phyloP scores from a whole-genome alignment of 1,140 invertebrate species.

The Notospermus geniculatus region DNA sequence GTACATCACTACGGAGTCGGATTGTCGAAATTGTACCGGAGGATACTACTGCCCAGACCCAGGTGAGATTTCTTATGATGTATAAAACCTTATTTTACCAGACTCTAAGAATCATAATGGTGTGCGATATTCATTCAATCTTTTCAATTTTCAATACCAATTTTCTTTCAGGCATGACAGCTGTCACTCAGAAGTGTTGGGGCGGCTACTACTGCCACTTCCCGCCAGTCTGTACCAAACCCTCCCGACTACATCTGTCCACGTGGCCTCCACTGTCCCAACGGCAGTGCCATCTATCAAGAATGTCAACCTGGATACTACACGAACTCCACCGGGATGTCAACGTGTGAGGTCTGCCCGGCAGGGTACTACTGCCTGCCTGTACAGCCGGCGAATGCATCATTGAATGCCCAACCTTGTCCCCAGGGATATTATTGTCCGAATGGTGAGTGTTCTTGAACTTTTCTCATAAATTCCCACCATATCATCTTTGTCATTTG shows the following conservation, averaged over 20 bases:
- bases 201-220: slow-evolving; percentile 47
- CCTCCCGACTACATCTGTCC: slow-evolving; percentile 40
- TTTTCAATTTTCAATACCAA: neutral
- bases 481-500: no score
- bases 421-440: slow-evolving; percentile 49
- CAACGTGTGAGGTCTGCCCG: slow-evolving; percentile 33
- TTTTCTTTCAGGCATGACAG: slow-evolving; percentile 36
- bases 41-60: slow-evolving; percentile 44
- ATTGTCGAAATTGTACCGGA: slow-evolving; percentile 39
- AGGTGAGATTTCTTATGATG: slow-evolving; percentile 28
- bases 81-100: no score
- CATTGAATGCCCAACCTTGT: slow-evolving; percentile 38
- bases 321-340: slow-evolving; percentile 32
- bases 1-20: slow-evolving; percentile 19
- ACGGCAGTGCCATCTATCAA: slow-evolving; percentile 44
- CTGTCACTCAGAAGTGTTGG: slow-evolving; percentile 34
- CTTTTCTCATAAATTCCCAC: neutral
- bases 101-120: neutral
- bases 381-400: slow-evolving; percentile 35
- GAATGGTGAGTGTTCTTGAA: slow-evolving; percentile 28
- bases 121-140: no score
- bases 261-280: slow-evolving; percentile 43
- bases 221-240: slow-evolving; percentile 35
- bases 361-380: slow-evolving; percentile 42
- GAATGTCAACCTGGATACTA: slow-evolving; percentile 39